These are phyloP conservation scores for Stenolophus ochropezus DNA, from an alignment of 2,888 invertebrate species.

Conservation along the genomic window DNA sequence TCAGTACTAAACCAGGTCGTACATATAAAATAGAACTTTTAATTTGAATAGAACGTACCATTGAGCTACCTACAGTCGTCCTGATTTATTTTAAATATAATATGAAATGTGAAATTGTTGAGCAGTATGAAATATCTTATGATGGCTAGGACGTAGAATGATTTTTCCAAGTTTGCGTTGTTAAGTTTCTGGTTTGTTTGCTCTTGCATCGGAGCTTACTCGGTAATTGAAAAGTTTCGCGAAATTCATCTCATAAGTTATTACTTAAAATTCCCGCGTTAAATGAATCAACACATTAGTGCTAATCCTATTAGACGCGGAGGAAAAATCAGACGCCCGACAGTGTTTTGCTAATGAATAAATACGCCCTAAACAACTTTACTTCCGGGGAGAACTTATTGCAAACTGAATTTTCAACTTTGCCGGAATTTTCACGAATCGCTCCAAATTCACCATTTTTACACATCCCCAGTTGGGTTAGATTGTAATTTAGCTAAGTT, in stretches of 20 bases:
- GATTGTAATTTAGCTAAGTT: too few species aligned
- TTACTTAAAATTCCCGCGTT: conserved; percentile 56
- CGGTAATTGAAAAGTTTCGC: conserved; percentile 56
- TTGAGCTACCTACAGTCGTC: too few species aligned
- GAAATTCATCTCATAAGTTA: conserved; percentile 59
- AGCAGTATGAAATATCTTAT: background rate
- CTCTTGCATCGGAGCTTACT: conserved; percentile 40
- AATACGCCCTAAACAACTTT: conserved; percentile 41
- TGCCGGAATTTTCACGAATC: background rate
- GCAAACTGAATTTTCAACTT: conserved; percentile 2
- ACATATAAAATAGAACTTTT: too few species aligned
- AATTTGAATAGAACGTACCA: too few species aligned
- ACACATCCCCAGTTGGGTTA: too few species aligned
- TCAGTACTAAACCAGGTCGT: too few species aligned
- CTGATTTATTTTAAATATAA: too few species aligned
- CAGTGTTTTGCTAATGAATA: conserved; percentile 52
- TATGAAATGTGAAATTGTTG: too few species aligned
- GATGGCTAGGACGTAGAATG: background rate
- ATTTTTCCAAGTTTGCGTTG: background rate
- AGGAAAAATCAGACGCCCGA: conserved; percentile 10
- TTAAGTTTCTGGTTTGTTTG: conserved; percentile 13
- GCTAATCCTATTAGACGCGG: conserved; percentile 49
- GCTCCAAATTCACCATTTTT: background rate
- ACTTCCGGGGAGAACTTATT: conserved; percentile 11
- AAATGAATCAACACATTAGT: conserved; percentile 59